Percentiles rank a stretch among this genome's conserved stretches.
phyloP scores from a whole-genome alignment of 2,113 vertebrate species.

The Triplophysa rosa region DNA sequence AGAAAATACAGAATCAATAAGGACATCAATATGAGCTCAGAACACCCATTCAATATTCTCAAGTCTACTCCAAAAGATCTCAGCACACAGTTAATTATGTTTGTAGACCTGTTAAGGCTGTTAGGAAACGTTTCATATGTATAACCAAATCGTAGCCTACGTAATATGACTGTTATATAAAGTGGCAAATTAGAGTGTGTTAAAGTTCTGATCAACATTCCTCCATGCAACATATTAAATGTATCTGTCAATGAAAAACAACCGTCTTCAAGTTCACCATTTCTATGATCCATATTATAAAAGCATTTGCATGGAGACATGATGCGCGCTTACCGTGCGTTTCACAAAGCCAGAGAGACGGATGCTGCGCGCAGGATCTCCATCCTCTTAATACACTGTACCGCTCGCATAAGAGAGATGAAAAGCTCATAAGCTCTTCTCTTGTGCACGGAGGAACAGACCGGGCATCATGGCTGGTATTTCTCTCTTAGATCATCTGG shows the following conservation, averaged over 20 bases:
- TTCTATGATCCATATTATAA: neutral
- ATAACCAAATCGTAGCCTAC: neutral
- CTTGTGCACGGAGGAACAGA: neutral
- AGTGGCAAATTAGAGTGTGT: neutral
- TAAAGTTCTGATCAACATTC: conserved; percentile 3
- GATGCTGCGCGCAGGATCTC: conserved; percentile 60
- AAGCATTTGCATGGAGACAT: neutral
- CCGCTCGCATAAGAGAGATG: conserved; percentile 56
- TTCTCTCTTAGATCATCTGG: conserved; percentile 6
- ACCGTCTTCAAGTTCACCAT: neutral
- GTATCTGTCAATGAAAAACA: neutral
- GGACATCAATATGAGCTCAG: conserved; percentile 25
- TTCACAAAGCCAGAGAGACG: conserved; percentile 62
- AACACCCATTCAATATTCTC: conserved; percentile 12
- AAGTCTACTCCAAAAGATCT: neutral
- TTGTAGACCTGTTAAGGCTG: neutral
- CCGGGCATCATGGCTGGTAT: neutral
- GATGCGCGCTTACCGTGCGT: conserved; percentile 65
- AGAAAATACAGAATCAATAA: conserved; percentile 32
- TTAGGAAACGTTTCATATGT: neutral
- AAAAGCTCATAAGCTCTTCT: conserved; percentile 20
- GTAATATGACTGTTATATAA: neutral
- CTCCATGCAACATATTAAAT: neutral
- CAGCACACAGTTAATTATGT: neutral
- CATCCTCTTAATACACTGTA: conserved; percentile 54